Evolutionary conservation across 2,888 invertebrate species (phyloP), one percentile per base, ranked within the genome.

Genomic region (Corbicula japonica): DNA sequence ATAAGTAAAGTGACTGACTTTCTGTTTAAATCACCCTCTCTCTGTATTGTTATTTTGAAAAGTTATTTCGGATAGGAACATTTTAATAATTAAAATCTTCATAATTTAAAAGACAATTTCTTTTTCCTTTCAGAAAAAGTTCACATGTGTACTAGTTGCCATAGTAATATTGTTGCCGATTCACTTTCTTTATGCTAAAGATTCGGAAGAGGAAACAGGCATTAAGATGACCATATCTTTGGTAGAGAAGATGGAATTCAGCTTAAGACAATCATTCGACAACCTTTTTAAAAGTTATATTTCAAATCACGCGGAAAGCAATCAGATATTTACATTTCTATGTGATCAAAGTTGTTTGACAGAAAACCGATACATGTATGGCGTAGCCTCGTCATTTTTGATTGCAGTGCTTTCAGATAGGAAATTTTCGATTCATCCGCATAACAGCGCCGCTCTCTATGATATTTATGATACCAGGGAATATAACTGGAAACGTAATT

Each of bases 341-440:
- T 54, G 54, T 54, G 54, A 54, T 12, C 15, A 54, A n/a, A 23
- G 18, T 1, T 54, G 54, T 30, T 32, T 54, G 12, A 23, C 28
- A 4, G 32, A 6, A 1, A 50, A 50, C 23, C n/a, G 28, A 12
- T 54, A 30, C 15, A 32, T 15, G 12, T 54, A 54, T 30, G 54
- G 54, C 18, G 12, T 54, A 28, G 18, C 54, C 15, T 54, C 54
- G n/a, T 28, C 54, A 15, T 54, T 54, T 30, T n/a, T 54, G 10
- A 28, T 54, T 12, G 54, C 54, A 2, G 54, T 30, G 1, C n/a
- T 54, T 28, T 54, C 54, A 12, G 30, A 54, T 1, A 54, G 54
- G n/a, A 54, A 54, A n/a, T 54, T 54, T 54, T 54, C 54, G 15
- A 30, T 54, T 2, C 32, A 54, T 30, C 54, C 54, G n/a, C 12